Base-by-base conservation (phyloP, 2,888 invertebrate species). In the Oegoconia quadripuncta region DNA sequence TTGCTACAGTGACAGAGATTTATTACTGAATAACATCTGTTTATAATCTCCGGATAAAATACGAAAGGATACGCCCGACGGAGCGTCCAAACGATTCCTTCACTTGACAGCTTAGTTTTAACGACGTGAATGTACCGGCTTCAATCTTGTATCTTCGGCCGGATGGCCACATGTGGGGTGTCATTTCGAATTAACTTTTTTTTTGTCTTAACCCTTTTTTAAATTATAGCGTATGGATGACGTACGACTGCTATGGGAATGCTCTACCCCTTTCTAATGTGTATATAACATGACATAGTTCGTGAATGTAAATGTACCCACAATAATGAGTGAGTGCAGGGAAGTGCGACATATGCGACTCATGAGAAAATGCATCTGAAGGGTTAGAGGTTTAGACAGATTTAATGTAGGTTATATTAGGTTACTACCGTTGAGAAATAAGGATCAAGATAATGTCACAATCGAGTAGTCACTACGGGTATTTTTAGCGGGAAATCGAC, bases 131-230 rank as follows among this genome's bases (percentile, higher is more conserved):
- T 36, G 54, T 50, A 47, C 49, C 55, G 50, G 52, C 44, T 58
- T 58, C 55, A 63, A 60, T 66, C 65, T 64, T 57, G 57, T 58
- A 50, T 54, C 42, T 50, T 40, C 48, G 48, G 51, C 64, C 68
- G 65, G 66, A 66, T 66, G 65, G 54, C 47, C 64, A 60, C 71
- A 70, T 68, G 60, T 70, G 70, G 64, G 68, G 66, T 71, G 72
- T 70, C 71, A 67, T 65, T 69, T 64, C 55, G 69, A 70, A 70
- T 70, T 65, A 68, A 65, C 64, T 70, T 72, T 74, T n/a, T n/a
- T 81, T 80, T 82, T 78, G 59, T 75, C 65, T 74, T 71, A 82
- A 77, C 81, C 82, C 79, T 80, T 82, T n/a, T 74, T 78, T 73
- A 71, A 80, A 79, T 80, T 78, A 78, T 76, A 69, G 64, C 66